Percentiles rank a stretch among this genome's conserved stretches.
Evolutionary conservation across 2,113 vertebrate species (phyloP).

Genomic region (Hypomesus transpacificus): DNA sequence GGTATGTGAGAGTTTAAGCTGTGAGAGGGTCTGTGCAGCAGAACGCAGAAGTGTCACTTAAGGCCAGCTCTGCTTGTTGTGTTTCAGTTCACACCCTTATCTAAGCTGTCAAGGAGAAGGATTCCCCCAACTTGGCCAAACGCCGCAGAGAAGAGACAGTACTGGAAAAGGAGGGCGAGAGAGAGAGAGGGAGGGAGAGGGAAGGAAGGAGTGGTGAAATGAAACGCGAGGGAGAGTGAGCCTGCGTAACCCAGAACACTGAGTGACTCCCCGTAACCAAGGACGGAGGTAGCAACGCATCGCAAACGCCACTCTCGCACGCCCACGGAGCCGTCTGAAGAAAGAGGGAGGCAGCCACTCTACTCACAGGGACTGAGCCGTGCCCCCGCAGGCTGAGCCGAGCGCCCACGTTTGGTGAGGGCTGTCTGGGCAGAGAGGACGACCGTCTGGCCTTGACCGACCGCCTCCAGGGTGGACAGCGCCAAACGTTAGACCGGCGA

Average conservation of each 20-base stretch:
- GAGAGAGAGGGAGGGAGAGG: constrained; percentile 56
- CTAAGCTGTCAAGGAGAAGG: constrained; percentile 54
- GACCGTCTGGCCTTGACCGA: constrained; percentile 41
- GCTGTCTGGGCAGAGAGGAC: constrained; percentile 35
- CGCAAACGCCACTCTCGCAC: constrained; percentile 50
- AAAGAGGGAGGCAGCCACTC: constrained; percentile 34
- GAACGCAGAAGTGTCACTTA: constrained; percentile 27
- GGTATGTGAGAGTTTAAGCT: neutral
- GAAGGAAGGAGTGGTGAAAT: constrained; percentile 55
- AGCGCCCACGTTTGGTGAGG: constrained; percentile 32
- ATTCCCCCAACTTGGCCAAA: constrained; percentile 55
- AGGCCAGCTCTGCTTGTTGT: constrained; percentile 40
- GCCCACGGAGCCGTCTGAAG: constrained; percentile 54
- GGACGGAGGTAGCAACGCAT: constrained; percentile 73
- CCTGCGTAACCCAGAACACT: constrained; percentile 48
- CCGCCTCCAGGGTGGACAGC: constrained; percentile 22
- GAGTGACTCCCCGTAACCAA: constrained; percentile 77
- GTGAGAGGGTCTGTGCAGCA: constrained; percentile 29
- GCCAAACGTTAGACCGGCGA: constrained; percentile 16
- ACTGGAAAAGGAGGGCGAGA: constrained; percentile 53
- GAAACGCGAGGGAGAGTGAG: constrained; percentile 57
- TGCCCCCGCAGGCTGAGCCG: constrained; percentile 11
- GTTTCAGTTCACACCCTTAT: constrained; percentile 51
- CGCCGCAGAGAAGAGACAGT: constrained; percentile 32
- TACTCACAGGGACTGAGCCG: too few species aligned